These are phyloP conservation scores for Eupithecia pulchellata DNA, from an alignment of 2,888 invertebrate species.

Conservation along the genomic window DNA sequence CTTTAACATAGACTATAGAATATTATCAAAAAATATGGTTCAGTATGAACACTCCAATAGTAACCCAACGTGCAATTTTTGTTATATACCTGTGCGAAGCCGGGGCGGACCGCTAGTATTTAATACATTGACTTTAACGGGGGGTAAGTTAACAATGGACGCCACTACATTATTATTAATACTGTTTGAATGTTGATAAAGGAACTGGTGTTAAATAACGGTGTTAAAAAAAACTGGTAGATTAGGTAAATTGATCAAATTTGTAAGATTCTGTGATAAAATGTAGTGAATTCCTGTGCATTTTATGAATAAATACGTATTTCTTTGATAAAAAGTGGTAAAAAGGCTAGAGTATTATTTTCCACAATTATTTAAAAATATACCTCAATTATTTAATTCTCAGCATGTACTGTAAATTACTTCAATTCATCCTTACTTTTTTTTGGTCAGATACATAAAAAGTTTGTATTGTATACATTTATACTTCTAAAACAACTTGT, in stretches of 20 bases:
- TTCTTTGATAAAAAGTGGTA: neutral
- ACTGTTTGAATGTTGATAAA: neutral
- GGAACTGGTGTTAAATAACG: constrained; percentile 6
- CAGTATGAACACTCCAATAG: no score
- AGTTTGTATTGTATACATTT: neutral
- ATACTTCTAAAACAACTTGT: neutral
- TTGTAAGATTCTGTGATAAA: constrained; percentile 70
- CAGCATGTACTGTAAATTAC: neutral
- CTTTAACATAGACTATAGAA: no score
- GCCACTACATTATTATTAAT: no score
- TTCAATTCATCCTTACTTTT: neutral
- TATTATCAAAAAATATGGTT: no score
- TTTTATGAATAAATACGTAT: constrained; percentile 47
- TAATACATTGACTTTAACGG: no score
- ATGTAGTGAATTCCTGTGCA: constrained; percentile 56
- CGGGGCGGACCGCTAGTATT: no score
- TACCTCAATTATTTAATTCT: neutral
- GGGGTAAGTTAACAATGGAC: no score
- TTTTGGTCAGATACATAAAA: neutral
- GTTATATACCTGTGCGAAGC: no score
- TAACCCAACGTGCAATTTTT: no score
- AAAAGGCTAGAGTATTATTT: neutral
- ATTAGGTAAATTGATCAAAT: constrained; percentile 41
- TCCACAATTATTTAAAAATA: neutral
- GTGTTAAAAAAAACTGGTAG: constrained; percentile 19